Base-by-base conservation (phyloP, 2,888 invertebrate species). In the Cataglyphis cursor region DNA sequence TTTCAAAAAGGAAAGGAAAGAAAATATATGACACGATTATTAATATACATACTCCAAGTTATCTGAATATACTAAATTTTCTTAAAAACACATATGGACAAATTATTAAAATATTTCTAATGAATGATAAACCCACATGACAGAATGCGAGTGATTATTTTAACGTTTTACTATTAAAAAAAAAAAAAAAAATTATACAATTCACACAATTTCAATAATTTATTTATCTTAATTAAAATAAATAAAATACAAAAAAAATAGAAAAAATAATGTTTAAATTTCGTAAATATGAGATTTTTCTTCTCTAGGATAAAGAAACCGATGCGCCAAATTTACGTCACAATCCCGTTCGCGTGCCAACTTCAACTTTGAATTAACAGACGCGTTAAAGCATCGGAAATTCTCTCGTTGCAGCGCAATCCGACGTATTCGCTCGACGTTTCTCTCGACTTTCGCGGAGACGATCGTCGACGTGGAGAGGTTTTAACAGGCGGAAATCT, bases 401-500 rank as follows among this genome's bases (percentile, higher is more conserved):
- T 80, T 31, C 65, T 51, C 61, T 44, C 73, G 59, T 73, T 80
- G 72, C 78, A 44, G n/a, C 10, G 15, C 54, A 54, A 76, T 72
- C 81, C 48, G 21, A 62, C 78, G 38, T 15, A 51, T 75, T 70
- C 44, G 80, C 41, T 21, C 87, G 38, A 80, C 28, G 84, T 65
- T 51, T 65, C 74, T 81, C 74, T 78, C 54, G 88, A 87, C 86
- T 84, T 87, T 81, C 85, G 85, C 72, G 90, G 82, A 83, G 84
- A 85, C 85, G 86, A 81, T 85, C 80, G 85, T 80, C 83, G 87
- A 83, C 82, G 62, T 70, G 75, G 82, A 83, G 81, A 85, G 81
- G 57, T 83, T 90, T 84, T 90, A 89, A 89, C 89, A 90, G 88
- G 89, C 89, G 28, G 87, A 89, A 85, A 88, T 28, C 85, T 88